Conservation (phyloP, 1,140 invertebrate genomes). For the Dreissena rostriformis region DNA sequence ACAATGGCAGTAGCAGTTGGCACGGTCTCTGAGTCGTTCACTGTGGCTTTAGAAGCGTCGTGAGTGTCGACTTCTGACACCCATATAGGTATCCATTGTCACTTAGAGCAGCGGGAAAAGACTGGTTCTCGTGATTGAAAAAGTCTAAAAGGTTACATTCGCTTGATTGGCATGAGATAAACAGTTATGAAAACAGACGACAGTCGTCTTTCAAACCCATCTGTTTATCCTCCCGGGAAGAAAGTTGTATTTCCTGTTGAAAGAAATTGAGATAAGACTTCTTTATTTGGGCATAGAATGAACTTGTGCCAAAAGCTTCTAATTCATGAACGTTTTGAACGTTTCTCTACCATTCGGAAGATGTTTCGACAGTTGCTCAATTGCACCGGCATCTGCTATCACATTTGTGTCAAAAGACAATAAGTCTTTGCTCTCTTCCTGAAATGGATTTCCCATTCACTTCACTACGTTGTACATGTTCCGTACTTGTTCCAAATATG, state of each 20-base stretch:
- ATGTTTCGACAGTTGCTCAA: conserved; percentile 19
- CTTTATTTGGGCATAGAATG: conserved; percentile 55
- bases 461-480: conserved; percentile 30
- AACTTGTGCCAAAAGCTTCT: not conserved
- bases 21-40: too few species aligned
- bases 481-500: conserved; percentile 52
- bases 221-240: conserved; percentile 6
- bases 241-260: conserved; percentile 9
- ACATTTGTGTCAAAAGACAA: conserved; percentile 53
- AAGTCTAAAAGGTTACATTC: too few species aligned
- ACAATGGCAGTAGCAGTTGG: too few species aligned
- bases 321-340: conserved; percentile 34
- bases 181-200: too few species aligned
- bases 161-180: too few species aligned
- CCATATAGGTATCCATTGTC: too few species aligned
- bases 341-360: conserved; percentile 23
- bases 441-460: conserved; percentile 54
- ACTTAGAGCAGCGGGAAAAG: too few species aligned
- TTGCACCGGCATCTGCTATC: conserved; percentile 37
- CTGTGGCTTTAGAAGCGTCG: too few species aligned
- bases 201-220: too few species aligned
- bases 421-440: conserved; percentile 48
- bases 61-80: too few species aligned
- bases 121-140: too few species aligned
- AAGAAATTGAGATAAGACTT: conserved; percentile 54